A percentile compares a stretch with the other conserved stretches of the same genome.
phyloP scores from a whole-genome alignment of 2,797 vertebrate genomes.

The Brachyrhaphis roseni region DNA sequence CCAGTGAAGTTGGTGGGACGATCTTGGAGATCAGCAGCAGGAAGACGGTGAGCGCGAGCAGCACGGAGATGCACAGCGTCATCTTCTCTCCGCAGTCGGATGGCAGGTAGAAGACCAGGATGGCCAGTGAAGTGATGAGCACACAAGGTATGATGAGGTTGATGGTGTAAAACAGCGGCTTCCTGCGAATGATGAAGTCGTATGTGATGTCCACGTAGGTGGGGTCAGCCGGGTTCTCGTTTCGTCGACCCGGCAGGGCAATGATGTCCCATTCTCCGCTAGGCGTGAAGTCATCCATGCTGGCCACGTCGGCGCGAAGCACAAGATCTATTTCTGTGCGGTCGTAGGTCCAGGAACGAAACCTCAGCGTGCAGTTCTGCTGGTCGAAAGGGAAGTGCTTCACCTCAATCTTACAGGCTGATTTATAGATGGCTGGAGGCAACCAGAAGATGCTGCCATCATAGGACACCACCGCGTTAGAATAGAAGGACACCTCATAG shows the following conservation, averaged over 20 bases:
- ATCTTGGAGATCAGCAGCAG: slow-evolving; percentile 97
- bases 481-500: slow-evolving; percentile 98
- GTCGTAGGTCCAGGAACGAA: slow-evolving; percentile 98
- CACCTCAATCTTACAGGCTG: slow-evolving; percentile 96
- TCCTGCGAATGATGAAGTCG: slow-evolving; percentile 95
- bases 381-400: slow-evolving; percentile 99
- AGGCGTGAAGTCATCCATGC: slow-evolving; percentile 97
- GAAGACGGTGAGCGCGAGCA: slow-evolving; percentile 95
- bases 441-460: slow-evolving; percentile 98
- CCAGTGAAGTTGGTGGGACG: slow-evolving; percentile 93
- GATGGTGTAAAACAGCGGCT: slow-evolving; percentile 98
- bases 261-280: slow-evolving; percentile 98
- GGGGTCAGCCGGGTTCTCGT: slow-evolving; percentile 91
- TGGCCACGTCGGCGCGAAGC: slow-evolving; percentile 92
- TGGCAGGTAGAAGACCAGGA: slow-evolving; percentile 95
- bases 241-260: slow-evolving; percentile 91
- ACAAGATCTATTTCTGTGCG: slow-evolving; percentile 95
- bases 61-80: slow-evolving; percentile 95
- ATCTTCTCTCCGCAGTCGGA: slow-evolving; percentile 97
- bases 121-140: slow-evolving; percentile 94
- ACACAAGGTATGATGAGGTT: slow-evolving; percentile 97
- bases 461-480: slow-evolving; percentile 93
- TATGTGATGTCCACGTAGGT: slow-evolving; percentile 97
- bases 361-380: slow-evolving; percentile 97
- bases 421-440: slow-evolving; percentile 97